Percentiles rank a stretch among this genome's conserved stretches.
Evolutionary conservation across 2,797 vertebrate species (phyloP).

Genomic region (Falco berigora): DNA sequence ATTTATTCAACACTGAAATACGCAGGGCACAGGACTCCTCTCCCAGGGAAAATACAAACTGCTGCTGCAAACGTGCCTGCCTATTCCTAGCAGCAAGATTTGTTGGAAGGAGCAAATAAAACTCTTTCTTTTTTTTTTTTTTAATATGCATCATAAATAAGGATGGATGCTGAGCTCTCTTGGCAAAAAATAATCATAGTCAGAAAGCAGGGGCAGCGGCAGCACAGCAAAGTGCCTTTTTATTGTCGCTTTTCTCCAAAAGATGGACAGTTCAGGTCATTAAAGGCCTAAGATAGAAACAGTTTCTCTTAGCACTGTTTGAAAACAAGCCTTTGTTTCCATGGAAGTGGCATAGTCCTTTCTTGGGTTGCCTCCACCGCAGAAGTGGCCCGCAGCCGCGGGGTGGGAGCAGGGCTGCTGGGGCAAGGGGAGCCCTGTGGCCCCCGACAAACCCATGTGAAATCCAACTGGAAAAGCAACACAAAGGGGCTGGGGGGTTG

Average conservation of each 20-base stretch:
- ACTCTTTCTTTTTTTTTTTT: background rate
- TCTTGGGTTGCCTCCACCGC: conserved; percentile 52
- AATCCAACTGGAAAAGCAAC: conserved; percentile 79
- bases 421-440: background rate
- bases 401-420: background rate
- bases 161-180: background rate
- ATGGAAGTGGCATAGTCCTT: conserved; percentile 60
- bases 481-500: conserved; percentile 69
- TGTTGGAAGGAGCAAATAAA: conserved; percentile 19
- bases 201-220: rapidly evolving
- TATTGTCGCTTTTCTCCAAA: background rate
- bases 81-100: background rate
- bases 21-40: conserved; percentile 53
- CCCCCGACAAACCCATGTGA: conserved; percentile 73
- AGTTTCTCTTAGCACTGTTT: conserved; percentile 68
- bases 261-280: conserved; percentile 65
- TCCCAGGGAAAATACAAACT: conserved; percentile 60
- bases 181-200: background rate
- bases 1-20: conserved; percentile 81
- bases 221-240: background rate
- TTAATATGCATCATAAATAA: background rate
- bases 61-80: conserved; percentile 46
- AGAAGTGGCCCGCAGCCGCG: conserved; percentile 1
- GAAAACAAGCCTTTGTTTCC: conserved; percentile 79
- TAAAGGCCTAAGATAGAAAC: conserved; percentile 68